Evolutionary conservation across 2,113 vertebrate genomes (phyloP).

Genomic region (Embiotoca jacksoni): DNA sequence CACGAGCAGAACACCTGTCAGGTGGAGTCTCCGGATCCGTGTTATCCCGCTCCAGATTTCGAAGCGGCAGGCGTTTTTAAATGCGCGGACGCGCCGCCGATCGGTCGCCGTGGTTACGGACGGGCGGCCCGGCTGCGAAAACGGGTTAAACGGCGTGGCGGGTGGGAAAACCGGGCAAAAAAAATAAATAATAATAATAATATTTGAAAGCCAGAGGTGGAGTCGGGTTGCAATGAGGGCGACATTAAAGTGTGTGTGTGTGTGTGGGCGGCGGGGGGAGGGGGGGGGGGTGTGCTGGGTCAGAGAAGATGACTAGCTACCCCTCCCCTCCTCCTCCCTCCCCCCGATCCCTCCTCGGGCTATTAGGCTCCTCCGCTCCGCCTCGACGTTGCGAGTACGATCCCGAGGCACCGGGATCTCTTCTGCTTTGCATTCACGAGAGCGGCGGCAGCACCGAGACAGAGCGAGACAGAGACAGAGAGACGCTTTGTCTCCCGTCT

Average conservation of each 20-base stretch:
- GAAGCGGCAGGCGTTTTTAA: constrained; percentile 41
- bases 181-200: not conserved
- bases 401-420: not conserved
- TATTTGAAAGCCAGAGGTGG: no score
- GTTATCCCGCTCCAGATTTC: constrained; percentile 35
- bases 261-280: no score
- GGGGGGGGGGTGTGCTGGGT: no score
- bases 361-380: constrained; percentile 4
- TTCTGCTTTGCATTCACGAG: constrained; percentile 32
- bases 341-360: no score
- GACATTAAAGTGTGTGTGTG: no score
- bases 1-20: constrained; percentile 39
- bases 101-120: constrained; percentile 55
- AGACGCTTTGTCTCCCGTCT: constrained; percentile 26
- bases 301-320: no score
- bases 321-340: no score
- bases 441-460: constrained; percentile 6
- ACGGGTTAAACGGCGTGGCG: constrained; percentile 50
- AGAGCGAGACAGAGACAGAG: not conserved
- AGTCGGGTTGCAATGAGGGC: no score
- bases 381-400: constrained; percentile 28
- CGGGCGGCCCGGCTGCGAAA: constrained; percentile 28
- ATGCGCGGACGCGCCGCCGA: not conserved
- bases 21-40: constrained; percentile 28
- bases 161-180: constrained; percentile 18